phyloP scores from a whole-genome alignment of 2,113 vertebrate species.

The Chascanopsetta lugubris region DNA sequence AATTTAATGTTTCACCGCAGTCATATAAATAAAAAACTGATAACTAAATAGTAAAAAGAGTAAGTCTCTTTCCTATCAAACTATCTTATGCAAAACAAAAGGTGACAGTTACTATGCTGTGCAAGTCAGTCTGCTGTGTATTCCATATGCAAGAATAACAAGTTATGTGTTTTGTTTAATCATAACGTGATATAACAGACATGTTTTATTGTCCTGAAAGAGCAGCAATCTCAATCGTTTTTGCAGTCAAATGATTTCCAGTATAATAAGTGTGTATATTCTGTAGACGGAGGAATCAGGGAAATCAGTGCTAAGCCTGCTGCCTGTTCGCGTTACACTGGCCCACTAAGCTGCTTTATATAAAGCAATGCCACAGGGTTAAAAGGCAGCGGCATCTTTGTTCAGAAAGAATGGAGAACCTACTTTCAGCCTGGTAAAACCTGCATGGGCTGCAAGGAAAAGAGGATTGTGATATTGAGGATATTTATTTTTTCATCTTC shows the following conservation, averaged over 20 bases:
- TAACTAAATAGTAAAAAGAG: too few relatives aligned
- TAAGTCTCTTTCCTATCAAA: too few relatives aligned
- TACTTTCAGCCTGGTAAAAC: conserved; percentile 18
- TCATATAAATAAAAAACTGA: too few relatives aligned
- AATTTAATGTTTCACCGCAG: too few relatives aligned
- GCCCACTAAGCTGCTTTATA: conserved; percentile 64
- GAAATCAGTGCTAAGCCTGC: conserved; percentile 37
- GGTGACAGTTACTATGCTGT: too few relatives aligned
- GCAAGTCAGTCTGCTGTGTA: too few relatives aligned
- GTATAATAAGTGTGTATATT: conserved; percentile 7
- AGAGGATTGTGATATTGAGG: conserved; percentile 42
- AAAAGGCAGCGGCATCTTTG: conserved; percentile 37
- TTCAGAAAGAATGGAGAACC: conserved; percentile 34
- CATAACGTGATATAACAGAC: too few relatives aligned
- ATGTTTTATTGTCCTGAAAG: too few relatives aligned
- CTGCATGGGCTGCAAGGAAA: conserved; percentile 21
- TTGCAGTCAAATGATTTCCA: neutral
- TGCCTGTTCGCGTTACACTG: conserved; percentile 28
- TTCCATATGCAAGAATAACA: too few relatives aligned
- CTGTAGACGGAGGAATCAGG: conserved; percentile 2
- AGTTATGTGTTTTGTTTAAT: too few relatives aligned
- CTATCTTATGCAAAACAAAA: too few relatives aligned
- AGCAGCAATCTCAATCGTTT: too few relatives aligned
- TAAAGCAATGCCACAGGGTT: conserved; percentile 59
- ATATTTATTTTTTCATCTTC: neutral